Percentiles rank a stretch among this genome's conserved stretches.
phyloP scores from a whole-genome alignment of 2,888 invertebrate species.

The Rotaria magnacalcarata region DNA sequence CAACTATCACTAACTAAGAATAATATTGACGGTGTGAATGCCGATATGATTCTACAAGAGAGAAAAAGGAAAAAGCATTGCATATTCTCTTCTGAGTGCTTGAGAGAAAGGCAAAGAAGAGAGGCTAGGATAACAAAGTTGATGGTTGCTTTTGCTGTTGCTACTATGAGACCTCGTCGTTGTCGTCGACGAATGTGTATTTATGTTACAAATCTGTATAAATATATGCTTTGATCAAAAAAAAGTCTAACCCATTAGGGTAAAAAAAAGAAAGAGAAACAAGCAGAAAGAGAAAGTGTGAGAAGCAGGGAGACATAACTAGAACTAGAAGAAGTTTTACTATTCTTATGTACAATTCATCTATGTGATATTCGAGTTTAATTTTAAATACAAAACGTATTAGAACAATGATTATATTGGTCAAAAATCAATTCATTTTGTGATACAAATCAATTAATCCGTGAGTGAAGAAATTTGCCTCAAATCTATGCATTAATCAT shows the following conservation, averaged over 20 bases:
- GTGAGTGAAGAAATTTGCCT: neutral
- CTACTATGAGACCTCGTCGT: slow-evolving; percentile 28
- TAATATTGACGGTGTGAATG: slow-evolving; percentile 18
- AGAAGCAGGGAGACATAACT: slow-evolving; percentile 18
- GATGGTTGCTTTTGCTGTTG: slow-evolving; percentile 30
- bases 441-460: neutral
- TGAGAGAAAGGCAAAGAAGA: slow-evolving; percentile 21
- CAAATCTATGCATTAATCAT: neutral
- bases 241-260: slow-evolving; percentile 35
- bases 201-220: slow-evolving; percentile 38
- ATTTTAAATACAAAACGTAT: neutral
- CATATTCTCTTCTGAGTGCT: neutral
- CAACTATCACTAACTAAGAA: slow-evolving; percentile 16
- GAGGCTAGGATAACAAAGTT: slow-evolving; percentile 26
- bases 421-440: neutral
- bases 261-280: slow-evolving; percentile 20
- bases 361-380: neutral
- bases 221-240: slow-evolving; percentile 35
- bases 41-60: neutral
- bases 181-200: slow-evolving; percentile 32
- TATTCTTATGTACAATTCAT: neutral
- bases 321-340: slow-evolving; percentile 17
- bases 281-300: slow-evolving; percentile 17
- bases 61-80: neutral
- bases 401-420: neutral